These are phyloP conservation scores for Ectropis grisescens DNA, from an alignment of 1,140 invertebrate genomes.

Conservation along the genomic window DNA sequence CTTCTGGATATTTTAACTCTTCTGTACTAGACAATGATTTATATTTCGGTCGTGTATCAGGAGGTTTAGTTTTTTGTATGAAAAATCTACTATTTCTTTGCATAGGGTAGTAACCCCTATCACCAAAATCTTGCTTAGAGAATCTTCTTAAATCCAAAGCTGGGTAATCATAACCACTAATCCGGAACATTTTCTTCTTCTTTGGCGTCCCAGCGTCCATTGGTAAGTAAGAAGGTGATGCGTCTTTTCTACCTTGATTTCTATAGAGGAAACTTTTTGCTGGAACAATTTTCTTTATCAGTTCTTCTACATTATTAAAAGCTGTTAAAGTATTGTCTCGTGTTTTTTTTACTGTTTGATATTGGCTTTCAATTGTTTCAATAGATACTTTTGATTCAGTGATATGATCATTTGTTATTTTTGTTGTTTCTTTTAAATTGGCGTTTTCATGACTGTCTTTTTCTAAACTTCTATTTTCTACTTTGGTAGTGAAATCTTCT, in stretches of 20 bases:
- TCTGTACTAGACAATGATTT: constrained; percentile 36
- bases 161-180: constrained; percentile 54
- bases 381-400: constrained; percentile 26
- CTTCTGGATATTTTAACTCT: constrained; percentile 36
- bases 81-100: constrained; percentile 36
- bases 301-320: constrained; percentile 34
- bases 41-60: constrained; percentile 38
- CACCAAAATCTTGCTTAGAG: constrained; percentile 32
- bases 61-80: constrained; percentile 30
- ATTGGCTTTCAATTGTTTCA: constrained; percentile 38
- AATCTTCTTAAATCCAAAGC: constrained; percentile 37
- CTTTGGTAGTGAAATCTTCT: too few species aligned
- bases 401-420: constrained; percentile 12
- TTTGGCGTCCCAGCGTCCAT: constrained; percentile 44
- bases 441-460: background rate
- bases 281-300: constrained; percentile 46
- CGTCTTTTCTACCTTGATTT: constrained; percentile 36
- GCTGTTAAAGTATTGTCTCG: constrained; percentile 24
- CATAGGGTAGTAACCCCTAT: constrained; percentile 52
- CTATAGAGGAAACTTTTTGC: constrained; percentile 65
- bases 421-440: background rate
- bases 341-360: constrained; percentile 50
- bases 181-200: constrained; percentile 38
- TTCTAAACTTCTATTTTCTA: constrained; percentile 4
- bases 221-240: constrained; percentile 48